Base-by-base conservation (phyloP, 2,888 invertebrate genomes). In the Phasia obesa region DNA sequence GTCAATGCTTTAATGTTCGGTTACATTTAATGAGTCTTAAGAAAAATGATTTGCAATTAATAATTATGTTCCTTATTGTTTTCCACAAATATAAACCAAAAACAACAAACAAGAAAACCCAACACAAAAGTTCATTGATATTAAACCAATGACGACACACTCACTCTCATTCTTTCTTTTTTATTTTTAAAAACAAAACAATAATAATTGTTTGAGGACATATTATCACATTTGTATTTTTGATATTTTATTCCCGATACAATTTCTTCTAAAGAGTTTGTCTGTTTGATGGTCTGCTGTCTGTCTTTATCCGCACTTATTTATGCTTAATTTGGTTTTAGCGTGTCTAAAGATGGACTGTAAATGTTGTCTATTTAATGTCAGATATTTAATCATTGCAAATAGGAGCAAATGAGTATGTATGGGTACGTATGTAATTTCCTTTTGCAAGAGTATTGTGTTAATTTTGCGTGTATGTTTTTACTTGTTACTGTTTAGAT, bases 1-100 rank as follows among this genome's bases (percentile, higher is more conserved):
- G 85, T 84, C 85, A 85, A 84, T 85, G 77, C 84, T 64, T 85
- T 85, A 77, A 84, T 79, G 77, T 85, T 85, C 73, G 79, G 81
- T 75, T 74, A 75, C 85, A 84, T 84, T 86, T 86, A 86, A 86
- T 86, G 86, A 86, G 86, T 81, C 85, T 85, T 65, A 78, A 85
- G 86, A 86, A 86, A 86, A 86, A 86, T 86, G 83, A 85, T 85
- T 85, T 81, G 85, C 86, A 86, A 86, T 86, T 86, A 86, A 86
- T 86, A 86, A 86, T 86, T 86, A 84, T 82, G 84, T 80, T 76
- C 78, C 67, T 82, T 81, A 86, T 86, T 86, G 86, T 86, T 83
- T 84, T 71, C 73, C 62, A 78, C 71, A 64, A 69, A 69, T 11
- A 65, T 1, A 31, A 74, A 47, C 2, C 47, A 31, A 19, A 7